Conservation (phyloP, 2,797 vertebrate species). For the Protosalanx chinensis region DNA sequence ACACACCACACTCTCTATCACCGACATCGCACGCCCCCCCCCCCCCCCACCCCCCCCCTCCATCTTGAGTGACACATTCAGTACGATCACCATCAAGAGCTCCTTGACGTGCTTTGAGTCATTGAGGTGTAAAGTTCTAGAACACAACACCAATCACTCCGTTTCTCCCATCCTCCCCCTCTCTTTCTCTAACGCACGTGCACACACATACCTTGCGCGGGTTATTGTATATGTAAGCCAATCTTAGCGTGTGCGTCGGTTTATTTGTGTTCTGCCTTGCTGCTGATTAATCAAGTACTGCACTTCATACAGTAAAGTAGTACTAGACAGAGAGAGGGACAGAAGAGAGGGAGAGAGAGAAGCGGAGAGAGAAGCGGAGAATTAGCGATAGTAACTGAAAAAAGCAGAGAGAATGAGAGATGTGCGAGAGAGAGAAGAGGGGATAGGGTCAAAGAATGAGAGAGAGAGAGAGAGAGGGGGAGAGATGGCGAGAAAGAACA, state of each 20-base stretch:
- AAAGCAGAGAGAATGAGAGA: background rate
- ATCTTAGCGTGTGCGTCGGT: constrained; percentile 5
- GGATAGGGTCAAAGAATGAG: too few relatives aligned
- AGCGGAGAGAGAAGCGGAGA: background rate
- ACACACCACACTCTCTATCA: background rate
- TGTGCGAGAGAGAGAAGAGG: background rate
- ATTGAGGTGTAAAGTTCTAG: constrained; percentile 1
- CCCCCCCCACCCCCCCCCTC: background rate
- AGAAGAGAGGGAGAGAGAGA: background rate
- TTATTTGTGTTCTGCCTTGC: background rate
- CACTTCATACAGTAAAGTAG: background rate
- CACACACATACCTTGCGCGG: background rate
- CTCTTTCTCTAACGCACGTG: constrained; percentile 1
- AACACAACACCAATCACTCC: constrained; percentile 5
- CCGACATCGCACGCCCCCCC: constrained; percentile 20
- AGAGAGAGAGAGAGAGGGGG: background rate
- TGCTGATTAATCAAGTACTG: background rate
- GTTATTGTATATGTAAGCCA: constrained; percentile 17
- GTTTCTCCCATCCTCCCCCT: constrained; percentile 1
- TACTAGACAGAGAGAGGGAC: background rate
- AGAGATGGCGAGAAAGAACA: background rate
- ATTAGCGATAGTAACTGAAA: background rate
- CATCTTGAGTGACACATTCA: too few relatives aligned
- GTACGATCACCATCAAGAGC: too few relatives aligned
- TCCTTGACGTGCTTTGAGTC: too few relatives aligned